Evolutionary conservation across 2,113 vertebrate species (phyloP), one percentile per base, ranked within the genome.

Genomic region (Oplegnathus fasciatus): DNA sequence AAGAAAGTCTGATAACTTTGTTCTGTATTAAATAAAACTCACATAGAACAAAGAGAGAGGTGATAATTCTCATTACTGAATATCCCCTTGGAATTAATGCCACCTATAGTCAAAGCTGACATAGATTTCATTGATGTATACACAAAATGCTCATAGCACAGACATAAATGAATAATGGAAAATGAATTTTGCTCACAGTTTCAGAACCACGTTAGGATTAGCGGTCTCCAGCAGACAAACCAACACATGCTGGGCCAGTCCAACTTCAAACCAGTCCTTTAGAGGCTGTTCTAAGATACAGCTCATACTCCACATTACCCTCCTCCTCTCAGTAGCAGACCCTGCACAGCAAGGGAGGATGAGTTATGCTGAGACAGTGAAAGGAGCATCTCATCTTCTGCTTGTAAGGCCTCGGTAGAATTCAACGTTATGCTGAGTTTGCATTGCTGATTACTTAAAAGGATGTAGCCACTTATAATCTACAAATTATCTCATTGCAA

Each of bases 1-100:
- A 75, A 78, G 65, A 75, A 50, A 80, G 34, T 55, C 37, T 37
- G 14, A 81, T 50, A 64, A 74, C n/a, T 74, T 89, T 65, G 10
- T 74, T 55, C n/a, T 58, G 32, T 10, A 48, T 84, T 55, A 42
- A 67, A 87, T 75, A 17, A 54, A 73, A 73, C 11, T 52, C 72
- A 46, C 57, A 50, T 9, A 30, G 54, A 68, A 79, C 68, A 85
- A 79, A 79, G 61, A 68, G 14, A n/a, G 42, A 83, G 52, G 68
- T 54, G 37, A 28, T 75, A 52, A 88, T 75, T 57, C 60, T 54
- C 30, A 65, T 62, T 40, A 55, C 28, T 42, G 30, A 61, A 69
- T 17, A 52, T 40, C 40, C n/a, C n/a, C 2, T n/a, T 44, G 11
- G 62, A 74, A 54, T 81, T 44, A 67, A 57, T 70, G 30, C 24